A percentile compares a stretch with the other conserved stretches of the same genome.
Conservation (phyloP, 2,113 vertebrate genomes). For the Xenopus laevis region DNA sequence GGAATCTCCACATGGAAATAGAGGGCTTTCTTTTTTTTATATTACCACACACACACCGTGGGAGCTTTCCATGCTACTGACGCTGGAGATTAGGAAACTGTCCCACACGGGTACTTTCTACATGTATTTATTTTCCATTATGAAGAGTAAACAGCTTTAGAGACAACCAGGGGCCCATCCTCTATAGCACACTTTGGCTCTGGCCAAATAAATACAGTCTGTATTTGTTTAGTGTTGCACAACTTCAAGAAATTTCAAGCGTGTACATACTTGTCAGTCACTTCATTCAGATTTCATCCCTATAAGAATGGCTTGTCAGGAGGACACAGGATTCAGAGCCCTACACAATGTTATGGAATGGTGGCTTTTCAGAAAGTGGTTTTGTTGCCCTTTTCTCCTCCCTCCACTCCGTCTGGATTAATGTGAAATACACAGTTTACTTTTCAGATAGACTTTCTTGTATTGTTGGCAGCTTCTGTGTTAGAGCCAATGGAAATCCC, state of each 20-base stretch:
- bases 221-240: slow-evolving; percentile 62
- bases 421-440: slow-evolving; percentile 12
- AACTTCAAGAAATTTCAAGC: slow-evolving; percentile 60
- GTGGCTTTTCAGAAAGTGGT: slow-evolving; percentile 7
- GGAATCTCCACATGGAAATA: too few species aligned
- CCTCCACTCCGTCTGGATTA: not conserved
- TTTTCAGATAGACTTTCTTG: slow-evolving; percentile 20
- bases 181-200: slow-evolving; percentile 48
- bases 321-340: slow-evolving; percentile 31
- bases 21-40: too few species aligned
- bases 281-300: slow-evolving; percentile 42
- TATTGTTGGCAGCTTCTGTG: slow-evolving; percentile 27
- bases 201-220: slow-evolving; percentile 55
- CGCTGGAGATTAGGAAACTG: slow-evolving; percentile 2
- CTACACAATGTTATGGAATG: slow-evolving; percentile 45
- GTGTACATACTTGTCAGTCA: slow-evolving; percentile 60
- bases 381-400: slow-evolving; percentile 15
- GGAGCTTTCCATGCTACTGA: slow-evolving; percentile 22
- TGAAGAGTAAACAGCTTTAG: slow-evolving; percentile 54
- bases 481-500: slow-evolving; percentile 26
- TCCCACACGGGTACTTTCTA: slow-evolving; percentile 42
- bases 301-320: slow-evolving; percentile 50
- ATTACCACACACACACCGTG: slow-evolving; percentile 14
- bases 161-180: slow-evolving; percentile 50
- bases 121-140: slow-evolving; percentile 54